Conservation (phyloP, 2,888 invertebrate species). For the Vanessa cardui region DNA sequence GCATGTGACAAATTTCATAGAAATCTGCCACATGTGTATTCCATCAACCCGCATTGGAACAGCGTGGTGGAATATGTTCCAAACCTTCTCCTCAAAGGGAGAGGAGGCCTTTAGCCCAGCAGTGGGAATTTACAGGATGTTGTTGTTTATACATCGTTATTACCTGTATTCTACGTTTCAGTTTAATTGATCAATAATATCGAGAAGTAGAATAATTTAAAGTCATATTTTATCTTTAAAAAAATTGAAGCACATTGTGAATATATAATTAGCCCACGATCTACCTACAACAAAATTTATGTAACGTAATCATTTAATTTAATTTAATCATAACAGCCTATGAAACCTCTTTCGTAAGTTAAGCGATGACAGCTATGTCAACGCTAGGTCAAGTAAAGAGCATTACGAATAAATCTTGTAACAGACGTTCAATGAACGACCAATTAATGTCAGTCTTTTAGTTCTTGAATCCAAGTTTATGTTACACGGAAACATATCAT, state of each 20-base stretch:
- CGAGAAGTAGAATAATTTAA: too few species aligned
- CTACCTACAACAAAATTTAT: slow-evolving; percentile 14
- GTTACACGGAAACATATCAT: slow-evolving; percentile 18
- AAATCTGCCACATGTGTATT: too few species aligned
- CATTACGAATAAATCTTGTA: slow-evolving; percentile 9
- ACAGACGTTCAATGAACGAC: slow-evolving; percentile 14
- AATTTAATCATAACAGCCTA: slow-evolving; percentile 22
- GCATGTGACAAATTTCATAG: too few species aligned
- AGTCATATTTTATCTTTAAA: not conserved
- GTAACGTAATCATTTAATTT: slow-evolving; percentile 8
- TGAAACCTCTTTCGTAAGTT: slow-evolving; percentile 23
- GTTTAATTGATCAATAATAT: too few species aligned
- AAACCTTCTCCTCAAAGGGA: too few species aligned
- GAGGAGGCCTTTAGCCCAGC: too few species aligned
- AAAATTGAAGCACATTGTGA: not conserved
- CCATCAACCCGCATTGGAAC: too few species aligned
- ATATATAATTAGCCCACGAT: slow-evolving; percentile 17
- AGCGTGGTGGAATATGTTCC: too few species aligned
- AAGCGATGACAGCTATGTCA: slow-evolving; percentile 17
- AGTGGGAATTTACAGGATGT: too few species aligned
- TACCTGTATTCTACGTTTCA: too few species aligned
- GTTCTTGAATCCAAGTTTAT: not conserved
- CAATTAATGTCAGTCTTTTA: slow-evolving; percentile 17
- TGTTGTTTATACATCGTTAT: too few species aligned
- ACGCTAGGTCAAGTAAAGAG: slow-evolving; percentile 19